A percentile compares a stretch with the other conserved stretches of the same genome.
Conservation (phyloP, 2,113 vertebrate genomes). For the Ophthalmolycus amberensis region DNA sequence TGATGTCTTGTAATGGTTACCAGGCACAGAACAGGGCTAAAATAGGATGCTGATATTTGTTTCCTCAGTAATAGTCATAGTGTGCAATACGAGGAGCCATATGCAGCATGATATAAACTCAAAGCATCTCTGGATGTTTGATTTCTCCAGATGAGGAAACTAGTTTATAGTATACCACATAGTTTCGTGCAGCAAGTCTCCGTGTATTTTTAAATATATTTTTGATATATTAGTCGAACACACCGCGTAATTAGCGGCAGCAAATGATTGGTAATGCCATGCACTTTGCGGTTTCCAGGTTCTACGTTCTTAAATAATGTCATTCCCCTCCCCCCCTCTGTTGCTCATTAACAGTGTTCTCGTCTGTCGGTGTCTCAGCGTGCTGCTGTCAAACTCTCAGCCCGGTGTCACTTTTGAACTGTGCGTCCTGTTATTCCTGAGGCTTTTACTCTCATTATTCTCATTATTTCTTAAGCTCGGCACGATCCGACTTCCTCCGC, state of each 20-base stretch:
- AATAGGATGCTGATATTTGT: conserved; percentile 16
- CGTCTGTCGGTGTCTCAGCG: conserved; percentile 44
- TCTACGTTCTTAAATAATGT: conserved; percentile 12
- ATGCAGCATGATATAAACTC: conserved; percentile 7
- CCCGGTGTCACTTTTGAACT: conserved; percentile 31
- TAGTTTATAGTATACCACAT: neutral
- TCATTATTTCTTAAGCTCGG: conserved; percentile 68
- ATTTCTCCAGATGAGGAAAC: neutral
- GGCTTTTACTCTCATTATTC: conserved; percentile 42
- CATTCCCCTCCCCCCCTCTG: conserved; percentile 11
- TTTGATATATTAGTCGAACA: conserved; percentile 25
- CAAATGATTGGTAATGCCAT: conserved; percentile 16
- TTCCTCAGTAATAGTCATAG: conserved; percentile 2
- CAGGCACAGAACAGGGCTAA: conserved; percentile 13
- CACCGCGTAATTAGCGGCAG: conserved; percentile 23
- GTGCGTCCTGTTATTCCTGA: neutral
- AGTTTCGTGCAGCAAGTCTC: neutral
- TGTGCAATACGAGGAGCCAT: neutral
- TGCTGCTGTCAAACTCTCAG: conserved; percentile 52
- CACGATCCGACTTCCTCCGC: conserved; percentile 17
- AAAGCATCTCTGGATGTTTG: conserved; percentile 16
- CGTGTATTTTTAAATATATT: neutral
- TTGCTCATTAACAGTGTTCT: conserved; percentile 42
- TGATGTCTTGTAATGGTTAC: conserved; percentile 35
- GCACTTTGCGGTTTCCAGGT: conserved; percentile 22